Base-by-base conservation (phyloP, 2,888 invertebrate genomes). In the Nymphalis c-album region DNA sequence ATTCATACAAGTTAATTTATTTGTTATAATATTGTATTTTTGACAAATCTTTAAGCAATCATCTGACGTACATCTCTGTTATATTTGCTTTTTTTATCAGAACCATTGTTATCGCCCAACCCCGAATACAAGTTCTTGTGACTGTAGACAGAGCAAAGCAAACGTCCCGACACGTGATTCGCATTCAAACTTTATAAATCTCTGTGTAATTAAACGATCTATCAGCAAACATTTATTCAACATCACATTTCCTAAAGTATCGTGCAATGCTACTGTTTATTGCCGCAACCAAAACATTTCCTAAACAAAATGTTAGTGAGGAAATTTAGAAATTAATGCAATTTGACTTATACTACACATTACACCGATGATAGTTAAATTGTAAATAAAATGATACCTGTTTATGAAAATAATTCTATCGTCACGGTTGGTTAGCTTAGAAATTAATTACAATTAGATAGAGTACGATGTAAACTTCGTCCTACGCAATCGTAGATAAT, bases 401-500 rank as follows among this genome's bases (percentile, higher is more conserved):
- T 57, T 58, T 57, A 51, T 31, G 45, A 64, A 58, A 63, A 58
- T 57, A 46, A 59, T 60, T 60, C 26, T 48, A 35, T 59, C 64
- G 57, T 51, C n/a, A 57, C 57, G 61, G 64, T 53, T 62, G 61
- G 59, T 58, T 62, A 65, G 60, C 26, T 50, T 22, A 69, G 64
- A 72, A 70, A 71, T 73, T 74, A 69, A 73, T 73, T 75, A 69
- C 71, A 68, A 63, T 67, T 64, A 71, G 75, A 76, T 76, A 77
- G 76, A 75, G 70, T 62, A 68, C 69, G 73, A 68, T 75, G 75
- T 77, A 77, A 75, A 76, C 74, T 58, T 61, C 67, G 61, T 72
- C 71, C 73, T 72, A 77, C 73, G 72, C 72, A 70, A 72, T 64
- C 63, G 72, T 63, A 70, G 70, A 73, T 71, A 73, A 73, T 75